Evolutionary conservation across 2,113 vertebrate genomes (phyloP), one percentile per base, ranked within the genome.

Genomic region (Ameiurus melas): DNA sequence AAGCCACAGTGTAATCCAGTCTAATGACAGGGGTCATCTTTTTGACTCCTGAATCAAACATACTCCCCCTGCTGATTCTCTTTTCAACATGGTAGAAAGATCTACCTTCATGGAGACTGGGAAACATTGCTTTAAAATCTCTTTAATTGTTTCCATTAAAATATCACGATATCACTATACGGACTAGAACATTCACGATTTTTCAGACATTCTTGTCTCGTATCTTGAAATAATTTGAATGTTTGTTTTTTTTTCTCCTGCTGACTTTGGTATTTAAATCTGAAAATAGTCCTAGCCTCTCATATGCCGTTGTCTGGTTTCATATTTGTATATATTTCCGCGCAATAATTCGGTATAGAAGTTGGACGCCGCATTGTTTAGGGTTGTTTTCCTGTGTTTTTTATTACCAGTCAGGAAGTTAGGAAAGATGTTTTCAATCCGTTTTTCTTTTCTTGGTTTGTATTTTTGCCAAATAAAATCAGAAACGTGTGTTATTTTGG

Each of bases 31-130:
- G 16, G 66, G 86, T 73, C 57, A 68, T 30, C 68, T 39, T 60
- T 7, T 73, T 36, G 5, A 87, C 53, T 82, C 62, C 12, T n/a
- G 5, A 87, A 68, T 51, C 66, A 87, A 47, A 80, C 80, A 6
- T 78, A 83, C 89, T 88, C 86, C 89, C 86, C 84, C 84, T 90
- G 84, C 84, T 88, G 89, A 88, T 79, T 30, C 47, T 83, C 43
- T 78, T 55, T 71, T 53, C 51, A 60, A 47, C 66, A 83, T 83
- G 36, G 33, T 43, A n/a, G 2, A 71, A 66, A 36, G 55, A 70
- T 58, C 33, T 27, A 71, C 13, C 6, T 78, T 78, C 22, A 25
- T 62, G 30, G 22, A 25, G 13, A 73, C 51, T 30, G 4, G 20
- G 27, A 33, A 33, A 80, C 51, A n/a, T 30, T 57, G 53, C 78